Percentiles rank a stretch among this genome's conserved stretches.
Conservation (phyloP, 2,888 invertebrate species). For the Ormyrus nitidulus region DNA sequence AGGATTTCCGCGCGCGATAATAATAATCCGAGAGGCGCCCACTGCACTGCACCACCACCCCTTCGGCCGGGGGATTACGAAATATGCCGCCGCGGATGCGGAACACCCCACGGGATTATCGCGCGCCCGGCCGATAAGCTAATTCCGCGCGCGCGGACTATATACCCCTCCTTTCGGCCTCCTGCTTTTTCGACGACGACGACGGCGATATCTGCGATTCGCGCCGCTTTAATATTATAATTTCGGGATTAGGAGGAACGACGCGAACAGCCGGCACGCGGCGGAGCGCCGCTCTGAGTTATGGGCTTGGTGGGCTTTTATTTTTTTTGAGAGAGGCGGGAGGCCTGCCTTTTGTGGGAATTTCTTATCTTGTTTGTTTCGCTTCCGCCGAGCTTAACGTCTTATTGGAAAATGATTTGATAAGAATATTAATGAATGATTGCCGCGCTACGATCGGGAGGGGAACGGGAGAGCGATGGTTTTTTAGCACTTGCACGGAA, state of each 20-base stretch:
- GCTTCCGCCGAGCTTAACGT: conserved; percentile 11
- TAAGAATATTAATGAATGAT: conserved; percentile 6
- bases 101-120: conserved; percentile 57
- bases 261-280: conserved; percentile 27
- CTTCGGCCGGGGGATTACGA: conserved; percentile 27
- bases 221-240: conserved; percentile 49
- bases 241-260: conserved; percentile 47
- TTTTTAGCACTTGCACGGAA: background rate
- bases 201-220: too few relatives aligned
- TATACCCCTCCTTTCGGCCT: background rate
- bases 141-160: conserved; percentile 62
- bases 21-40: conserved; percentile 67
- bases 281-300: conserved; percentile 10
- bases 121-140: conserved; percentile 70
- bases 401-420: conserved; percentile 46
- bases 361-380: conserved; percentile 33
- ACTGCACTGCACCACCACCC: conserved; percentile 6
- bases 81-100: conserved; percentile 26
- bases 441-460: background rate
- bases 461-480: background rate
- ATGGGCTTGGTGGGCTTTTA: background rate
- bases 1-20: conserved; percentile 63
- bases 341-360: conserved; percentile 37
- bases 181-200: too few relatives aligned
- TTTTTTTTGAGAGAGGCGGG: background rate